A percentile compares a stretch with the other conserved stretches of the same genome.
Evolutionary conservation across 2,113 vertebrate genomes (phyloP).

Genomic region (Sylvicapra grimmia): DNA sequence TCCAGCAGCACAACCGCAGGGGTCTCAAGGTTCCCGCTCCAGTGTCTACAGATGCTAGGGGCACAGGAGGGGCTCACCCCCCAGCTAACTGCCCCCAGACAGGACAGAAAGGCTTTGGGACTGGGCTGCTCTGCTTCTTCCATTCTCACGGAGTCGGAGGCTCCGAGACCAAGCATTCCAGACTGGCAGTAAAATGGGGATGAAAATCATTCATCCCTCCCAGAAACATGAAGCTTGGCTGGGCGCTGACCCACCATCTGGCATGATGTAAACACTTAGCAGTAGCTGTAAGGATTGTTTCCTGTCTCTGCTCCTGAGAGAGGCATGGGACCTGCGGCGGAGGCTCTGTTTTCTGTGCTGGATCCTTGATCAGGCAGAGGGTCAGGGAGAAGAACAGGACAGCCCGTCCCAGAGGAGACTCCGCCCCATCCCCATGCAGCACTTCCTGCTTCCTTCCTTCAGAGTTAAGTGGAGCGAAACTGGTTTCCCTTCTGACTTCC

Average conservation of each 20-base stretch:
- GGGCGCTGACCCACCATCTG: rapidly evolving
- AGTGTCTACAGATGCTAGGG: not conserved
- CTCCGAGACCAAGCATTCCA: not conserved
- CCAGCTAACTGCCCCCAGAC: not conserved
- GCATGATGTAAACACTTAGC: not conserved
- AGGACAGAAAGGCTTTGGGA: not conserved
- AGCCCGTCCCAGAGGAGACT: not conserved
- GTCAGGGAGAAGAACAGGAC: conserved; percentile 49
- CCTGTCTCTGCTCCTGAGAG: not conserved
- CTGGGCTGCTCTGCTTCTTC: not conserved
- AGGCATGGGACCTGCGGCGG: not conserved
- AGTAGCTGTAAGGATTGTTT: not conserved
- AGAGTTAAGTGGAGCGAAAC: not conserved
- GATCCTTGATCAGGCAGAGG: not conserved
- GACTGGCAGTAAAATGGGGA: not conserved
- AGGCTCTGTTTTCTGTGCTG: not conserved
- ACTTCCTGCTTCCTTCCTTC: conserved; percentile 70
- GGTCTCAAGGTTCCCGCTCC: not conserved
- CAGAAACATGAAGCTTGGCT: rapidly evolving
- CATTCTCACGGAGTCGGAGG: not conserved
- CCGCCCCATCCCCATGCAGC: not conserved
- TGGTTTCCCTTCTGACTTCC: conserved; percentile 16
- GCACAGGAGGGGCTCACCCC: not conserved
- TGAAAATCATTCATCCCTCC: not conserved
- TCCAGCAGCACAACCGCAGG: rapidly evolving